Percentiles rank a stretch among this genome's conserved stretches.
Evolutionary conservation across 2,797 vertebrate species (phyloP).

Genomic region (Lindbergichthys nudifrons): DNA sequence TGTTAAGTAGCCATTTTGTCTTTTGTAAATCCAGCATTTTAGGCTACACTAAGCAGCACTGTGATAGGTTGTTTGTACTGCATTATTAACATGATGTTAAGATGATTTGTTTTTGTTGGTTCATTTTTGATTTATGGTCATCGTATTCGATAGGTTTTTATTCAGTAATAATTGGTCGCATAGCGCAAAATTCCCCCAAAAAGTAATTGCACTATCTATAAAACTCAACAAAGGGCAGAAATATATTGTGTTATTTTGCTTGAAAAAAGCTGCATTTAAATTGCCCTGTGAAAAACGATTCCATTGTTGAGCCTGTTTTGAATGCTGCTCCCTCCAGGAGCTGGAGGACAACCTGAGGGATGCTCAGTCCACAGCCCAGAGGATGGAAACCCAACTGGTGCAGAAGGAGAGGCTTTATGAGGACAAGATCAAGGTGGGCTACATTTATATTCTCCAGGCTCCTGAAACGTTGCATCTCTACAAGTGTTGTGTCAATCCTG

Average conservation of each 20-base stretch:
- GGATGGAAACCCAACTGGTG: conserved; percentile 95
- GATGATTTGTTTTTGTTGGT: background rate
- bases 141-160: background rate
- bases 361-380: conserved; percentile 94
- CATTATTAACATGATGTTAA: conserved; percentile 3
- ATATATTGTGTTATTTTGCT: too few relatives aligned
- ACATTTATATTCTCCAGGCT: background rate
- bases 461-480: background rate
- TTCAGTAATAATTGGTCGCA: too few relatives aligned
- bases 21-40: background rate
- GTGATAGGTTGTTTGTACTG: background rate
- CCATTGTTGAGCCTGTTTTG: too few relatives aligned
- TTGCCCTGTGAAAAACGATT: too few relatives aligned
- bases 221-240: too few relatives aligned
- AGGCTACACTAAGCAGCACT: background rate
- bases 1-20: background rate
- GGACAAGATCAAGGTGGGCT: conserved; percentile 95
- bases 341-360: conserved; percentile 96
- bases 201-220: too few relatives aligned
- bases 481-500: conserved; percentile 9
- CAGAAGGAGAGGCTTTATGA: conserved; percentile 97
- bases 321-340: conserved; percentile 83
- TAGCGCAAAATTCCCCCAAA: too few relatives aligned
- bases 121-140: conserved; percentile 15
- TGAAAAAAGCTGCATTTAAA: too few relatives aligned